Evolutionary conservation across 2,888 invertebrate species (phyloP).

Genomic region (Carabus problematicus): DNA sequence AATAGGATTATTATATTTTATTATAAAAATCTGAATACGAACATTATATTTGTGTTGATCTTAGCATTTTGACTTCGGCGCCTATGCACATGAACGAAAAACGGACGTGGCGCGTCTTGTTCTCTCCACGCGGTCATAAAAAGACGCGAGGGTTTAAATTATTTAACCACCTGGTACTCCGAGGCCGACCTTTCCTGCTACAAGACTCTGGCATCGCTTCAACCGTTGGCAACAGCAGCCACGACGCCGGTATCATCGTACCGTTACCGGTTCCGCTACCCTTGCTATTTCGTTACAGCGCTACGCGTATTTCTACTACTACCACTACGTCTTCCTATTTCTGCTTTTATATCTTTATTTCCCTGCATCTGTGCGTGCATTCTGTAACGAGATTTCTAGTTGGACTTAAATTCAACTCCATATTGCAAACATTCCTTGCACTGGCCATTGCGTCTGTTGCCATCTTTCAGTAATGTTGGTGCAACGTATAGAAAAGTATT

Average conservation of each 20-base stretch:
- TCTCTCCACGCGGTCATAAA: slow-evolving; percentile 7
- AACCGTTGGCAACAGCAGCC: slow-evolving; percentile 12
- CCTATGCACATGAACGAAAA: neutral
- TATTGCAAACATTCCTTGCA: too few relatives aligned
- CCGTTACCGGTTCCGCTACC: slow-evolving; percentile 5
- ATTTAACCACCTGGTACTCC: slow-evolving; percentile 19
- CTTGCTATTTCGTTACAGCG: slow-evolving; percentile 3
- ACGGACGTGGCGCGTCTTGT: slow-evolving; percentile 2
- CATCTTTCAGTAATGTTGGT: too few relatives aligned
- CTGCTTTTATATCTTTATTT: slow-evolving; percentile 6
- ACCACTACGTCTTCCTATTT: neutral
- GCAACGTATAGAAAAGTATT: too few relatives aligned
- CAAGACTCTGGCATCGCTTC: neutral
- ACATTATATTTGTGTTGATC: too few relatives aligned
- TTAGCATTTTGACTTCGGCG: neutral
- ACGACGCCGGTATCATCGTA: neutral
- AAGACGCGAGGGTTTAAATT: slow-evolving; percentile 13
- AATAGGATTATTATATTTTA: too few relatives aligned
- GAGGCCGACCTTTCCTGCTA: neutral
- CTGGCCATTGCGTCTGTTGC: too few relatives aligned
- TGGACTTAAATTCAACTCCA: too few relatives aligned
- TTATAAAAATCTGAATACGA: too few relatives aligned
- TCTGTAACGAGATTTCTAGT: too few relatives aligned
- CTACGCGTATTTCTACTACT: neutral
- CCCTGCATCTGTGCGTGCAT: too few relatives aligned